Evolutionary conservation across 2,888 invertebrate species (phyloP).

Genomic region (Thymelicus acteon): DNA sequence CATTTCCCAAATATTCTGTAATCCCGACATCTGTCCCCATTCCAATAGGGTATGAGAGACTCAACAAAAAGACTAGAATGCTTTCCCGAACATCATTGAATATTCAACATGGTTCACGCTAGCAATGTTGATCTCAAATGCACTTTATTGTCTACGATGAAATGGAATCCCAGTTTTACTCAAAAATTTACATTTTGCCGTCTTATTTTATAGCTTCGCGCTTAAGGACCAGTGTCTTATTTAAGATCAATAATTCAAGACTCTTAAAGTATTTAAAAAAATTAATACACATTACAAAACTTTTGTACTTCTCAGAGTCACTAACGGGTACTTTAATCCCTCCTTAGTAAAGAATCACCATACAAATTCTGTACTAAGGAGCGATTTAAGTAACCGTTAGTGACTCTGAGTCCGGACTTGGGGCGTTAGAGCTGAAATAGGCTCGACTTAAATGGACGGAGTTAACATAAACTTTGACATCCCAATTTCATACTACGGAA

Average conservation of each 20-base stretch:
- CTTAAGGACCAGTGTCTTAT: neutral
- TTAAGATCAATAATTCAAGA: neutral
- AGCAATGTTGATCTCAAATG: conserved; percentile 19
- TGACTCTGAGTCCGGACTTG: too few species aligned
- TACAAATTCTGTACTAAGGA: too few species aligned
- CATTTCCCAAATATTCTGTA: conserved; percentile 19
- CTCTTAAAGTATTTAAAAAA: too few species aligned
- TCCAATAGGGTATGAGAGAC: conserved; percentile 21
- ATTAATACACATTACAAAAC: too few species aligned
- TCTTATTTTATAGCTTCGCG: neutral
- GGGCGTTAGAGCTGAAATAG: neutral
- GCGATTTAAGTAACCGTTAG: too few species aligned
- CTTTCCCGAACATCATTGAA: conserved; percentile 23
- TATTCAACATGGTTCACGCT: conserved; percentile 20
- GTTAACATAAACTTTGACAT: neutral
- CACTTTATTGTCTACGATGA: conserved; percentile 22
- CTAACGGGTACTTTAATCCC: too few species aligned
- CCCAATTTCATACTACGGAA: conserved; percentile 3
- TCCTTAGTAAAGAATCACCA: too few species aligned
- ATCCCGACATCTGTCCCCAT: conserved; percentile 28
- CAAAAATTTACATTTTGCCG: neutral
- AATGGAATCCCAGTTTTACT: neutral
- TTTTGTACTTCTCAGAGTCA: too few species aligned
- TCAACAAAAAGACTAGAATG: conserved; percentile 16
- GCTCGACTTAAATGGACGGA: neutral